Conservation (phyloP, 2,797 vertebrate species). For the Margarornis squamiger region DNA sequence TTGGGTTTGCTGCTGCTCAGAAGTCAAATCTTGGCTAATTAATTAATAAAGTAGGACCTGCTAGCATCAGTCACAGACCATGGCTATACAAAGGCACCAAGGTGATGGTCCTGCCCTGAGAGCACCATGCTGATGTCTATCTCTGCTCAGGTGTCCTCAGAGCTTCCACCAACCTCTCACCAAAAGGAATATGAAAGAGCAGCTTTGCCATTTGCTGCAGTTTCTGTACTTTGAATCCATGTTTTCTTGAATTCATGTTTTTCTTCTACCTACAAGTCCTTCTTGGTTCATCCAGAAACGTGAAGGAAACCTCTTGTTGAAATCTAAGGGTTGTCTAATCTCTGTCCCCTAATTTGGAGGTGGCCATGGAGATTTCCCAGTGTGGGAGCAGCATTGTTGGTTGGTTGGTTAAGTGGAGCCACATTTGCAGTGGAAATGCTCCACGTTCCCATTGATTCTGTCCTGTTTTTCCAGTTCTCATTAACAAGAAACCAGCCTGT, state of each 20-base stretch:
- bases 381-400: background rate
- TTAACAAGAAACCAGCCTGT: background rate
- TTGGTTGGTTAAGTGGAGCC: background rate
- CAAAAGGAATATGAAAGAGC: no score
- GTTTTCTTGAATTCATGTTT: background rate
- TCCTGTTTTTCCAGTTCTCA: background rate
- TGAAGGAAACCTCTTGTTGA: background rate
- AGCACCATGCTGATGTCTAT: background rate
- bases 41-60: background rate
- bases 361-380: fast-evolving
- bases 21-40: background rate
- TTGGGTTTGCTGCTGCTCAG: background rate
- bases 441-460: background rate
- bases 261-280: background rate
- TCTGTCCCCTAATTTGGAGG: background rate
- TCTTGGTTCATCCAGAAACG: background rate
- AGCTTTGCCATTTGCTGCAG: no score
- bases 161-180: no score
- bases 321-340: background rate
- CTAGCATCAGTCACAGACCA: background rate
- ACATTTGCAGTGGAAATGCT: background rate
- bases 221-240: fast-evolving
- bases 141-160: no score
- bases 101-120: background rate
- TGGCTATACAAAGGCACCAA: no score